Base-by-base conservation (phyloP, 1,140 invertebrate species). In the Drosophila albomicans region DNA sequence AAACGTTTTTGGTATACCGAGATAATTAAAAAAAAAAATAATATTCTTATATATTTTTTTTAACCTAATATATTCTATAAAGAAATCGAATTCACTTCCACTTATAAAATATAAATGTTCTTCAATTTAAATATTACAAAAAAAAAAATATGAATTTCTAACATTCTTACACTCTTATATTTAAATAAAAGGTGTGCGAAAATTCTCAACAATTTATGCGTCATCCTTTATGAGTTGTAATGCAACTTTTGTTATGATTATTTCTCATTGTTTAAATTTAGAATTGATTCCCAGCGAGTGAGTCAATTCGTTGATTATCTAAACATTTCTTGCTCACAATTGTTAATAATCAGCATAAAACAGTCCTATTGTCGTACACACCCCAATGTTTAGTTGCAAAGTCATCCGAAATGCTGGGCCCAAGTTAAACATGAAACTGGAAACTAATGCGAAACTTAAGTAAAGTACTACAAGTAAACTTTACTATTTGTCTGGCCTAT, bases 391-490 rank as follows among this genome's bases (percentile, higher is more conserved):
- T 1, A 13, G 8, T n/a, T 15, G 48, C 16, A 6, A 48, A 48
- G 49, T 32, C 49, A 45, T 46, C 6, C 41, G 13, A 48, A 38
- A 48, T 66, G 56, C 58, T 52, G 32, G 2, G 35, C 7, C 7
- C 41, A 82, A 71, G 56, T 69, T 52, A 74, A 72, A 78, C 72
- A 78, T 28, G 45, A 79, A 51, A 69, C 64, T 69, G 73, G 66
- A 75, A 71, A 54, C 54, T 54, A 46, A 35, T 49, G 69, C 51
- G 20, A 54, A 86, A 81, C 75, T 78, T 72, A 81, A 71, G 70
- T 75, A 63, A 79, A 75, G 76, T 73, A 75, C 41, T 73, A 75
- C 41, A 43, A 43, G 41, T 43, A 68, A 81, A 78, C 66, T 70
- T 38, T 10, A 38, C 35, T 82, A 69, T 76, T 76, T 56, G 59